Evolutionary conservation across 2,797 vertebrate genomes (phyloP).

Genomic region (Allobates femoralis): DNA sequence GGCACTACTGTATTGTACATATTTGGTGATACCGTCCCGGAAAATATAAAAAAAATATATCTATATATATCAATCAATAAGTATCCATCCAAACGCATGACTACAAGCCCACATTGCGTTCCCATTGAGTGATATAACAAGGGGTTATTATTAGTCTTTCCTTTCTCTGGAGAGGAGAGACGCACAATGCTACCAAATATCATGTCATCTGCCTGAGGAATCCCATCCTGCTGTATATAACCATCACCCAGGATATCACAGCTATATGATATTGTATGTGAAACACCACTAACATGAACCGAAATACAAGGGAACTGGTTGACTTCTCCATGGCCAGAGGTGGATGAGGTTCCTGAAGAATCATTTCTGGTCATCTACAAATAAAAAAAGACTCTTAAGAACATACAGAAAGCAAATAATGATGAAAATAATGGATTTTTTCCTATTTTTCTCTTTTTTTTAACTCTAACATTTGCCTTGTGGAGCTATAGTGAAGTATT

Average conservation of each 20-base stretch:
- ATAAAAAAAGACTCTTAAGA: conserved; percentile 7
- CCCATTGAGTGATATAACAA: conserved; percentile 68
- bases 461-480: conserved; percentile 54
- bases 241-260: conserved; percentile 57
- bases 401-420: conserved; percentile 45
- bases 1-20: conserved; percentile 79
- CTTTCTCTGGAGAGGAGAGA: conserved; percentile 70
- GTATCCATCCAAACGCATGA: conserved; percentile 74
- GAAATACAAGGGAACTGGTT: conserved; percentile 3
- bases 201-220: conserved; percentile 66
- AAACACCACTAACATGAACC: conserved; percentile 27
- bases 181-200: conserved; percentile 71
- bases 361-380: conserved; percentile 2
- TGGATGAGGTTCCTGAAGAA: conserved; percentile 6
- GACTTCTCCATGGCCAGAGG: conserved; percentile 2
- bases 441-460: conserved; percentile 17
- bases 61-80: conserved; percentile 23
- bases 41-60: conserved; percentile 66
- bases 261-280: conserved; percentile 52
- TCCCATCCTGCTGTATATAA: conserved; percentile 68
- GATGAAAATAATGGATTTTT: conserved; percentile 28
- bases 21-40: conserved; percentile 74
- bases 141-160: conserved; percentile 66
- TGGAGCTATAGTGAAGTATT: conserved; percentile 46
- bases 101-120: conserved; percentile 73